These are phyloP conservation scores for Hydra vulgaris DNA, from an alignment of 30 jellyfish, hydroid and myxozoan species.

Conservation along the genomic window DNA sequence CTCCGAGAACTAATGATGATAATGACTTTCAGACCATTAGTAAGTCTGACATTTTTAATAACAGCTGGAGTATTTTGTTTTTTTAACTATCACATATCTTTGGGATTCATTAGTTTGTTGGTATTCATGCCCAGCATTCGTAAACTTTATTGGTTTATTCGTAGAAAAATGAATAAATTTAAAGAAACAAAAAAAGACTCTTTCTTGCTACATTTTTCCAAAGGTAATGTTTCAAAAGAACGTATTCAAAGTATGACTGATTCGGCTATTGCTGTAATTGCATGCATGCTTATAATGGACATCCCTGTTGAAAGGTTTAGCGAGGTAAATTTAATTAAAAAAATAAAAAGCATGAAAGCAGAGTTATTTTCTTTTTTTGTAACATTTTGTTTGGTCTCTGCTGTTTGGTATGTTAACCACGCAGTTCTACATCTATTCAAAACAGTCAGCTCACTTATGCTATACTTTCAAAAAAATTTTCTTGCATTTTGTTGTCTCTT, in stretches of 20 bases:
- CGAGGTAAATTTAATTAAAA: not conserved
- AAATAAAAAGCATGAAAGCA: not conserved
- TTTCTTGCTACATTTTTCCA: not conserved
- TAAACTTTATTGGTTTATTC: not conserved
- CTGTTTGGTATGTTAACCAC: slow-evolving; percentile 18
- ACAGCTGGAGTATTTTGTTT: too few species aligned
- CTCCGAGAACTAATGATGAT: too few species aligned
- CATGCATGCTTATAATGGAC: slow-evolving; percentile 13
- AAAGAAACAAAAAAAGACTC: too few species aligned
- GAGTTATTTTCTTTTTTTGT: slow-evolving; percentile 2
- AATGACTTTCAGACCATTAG: too few species aligned
- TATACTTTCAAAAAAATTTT: too few species aligned
- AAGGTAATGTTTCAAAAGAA: slow-evolving; percentile 20
- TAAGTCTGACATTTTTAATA: too few species aligned
- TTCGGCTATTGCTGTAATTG: slow-evolving; percentile 25
- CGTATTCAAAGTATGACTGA: slow-evolving; percentile 14
- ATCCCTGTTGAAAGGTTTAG: slow-evolving; percentile 12
- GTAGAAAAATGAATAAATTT: slow-evolving; percentile 2
- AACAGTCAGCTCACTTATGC: slow-evolving; percentile 9
- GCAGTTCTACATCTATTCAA: slow-evolving; percentile 15
- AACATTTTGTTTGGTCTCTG: slow-evolving; percentile 1
- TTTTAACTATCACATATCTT: not conserved
- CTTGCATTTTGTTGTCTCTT: too few species aligned
- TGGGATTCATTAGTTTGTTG: slow-evolving; percentile 11
- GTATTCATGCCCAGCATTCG: slow-evolving; percentile 9